Conservation (phyloP, 2,797 vertebrate species). For the Lepus oiostolus region DNA sequence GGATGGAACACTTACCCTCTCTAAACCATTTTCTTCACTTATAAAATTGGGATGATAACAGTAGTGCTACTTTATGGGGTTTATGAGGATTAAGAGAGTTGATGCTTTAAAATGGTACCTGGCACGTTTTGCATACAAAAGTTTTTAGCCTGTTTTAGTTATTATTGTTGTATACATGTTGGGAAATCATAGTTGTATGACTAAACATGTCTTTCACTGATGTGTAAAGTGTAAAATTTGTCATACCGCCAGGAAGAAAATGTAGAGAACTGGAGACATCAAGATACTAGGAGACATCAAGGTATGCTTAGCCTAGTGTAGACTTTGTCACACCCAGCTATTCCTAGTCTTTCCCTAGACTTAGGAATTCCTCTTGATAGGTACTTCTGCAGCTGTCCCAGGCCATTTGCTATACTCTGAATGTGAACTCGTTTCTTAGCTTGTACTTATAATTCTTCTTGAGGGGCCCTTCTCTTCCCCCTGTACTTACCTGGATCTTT, state of each 20-base stretch:
- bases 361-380: not conserved
- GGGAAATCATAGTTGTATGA: not conserved
- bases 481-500: not conserved
- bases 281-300: not conserved
- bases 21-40: not conserved
- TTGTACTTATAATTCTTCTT: not conserved
- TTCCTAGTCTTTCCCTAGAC: not conserved
- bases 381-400: not conserved
- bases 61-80: not conserved
- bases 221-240: not conserved
- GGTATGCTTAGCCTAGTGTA: too few species aligned
- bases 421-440: not conserved
- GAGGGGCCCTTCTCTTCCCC: not conserved
- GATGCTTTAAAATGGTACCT: not conserved
- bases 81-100: not conserved
- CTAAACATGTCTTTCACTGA: not conserved
- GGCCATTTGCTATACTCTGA: accelerated
- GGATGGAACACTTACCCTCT: not conserved
- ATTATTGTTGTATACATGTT: not conserved
- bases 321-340: not conserved
- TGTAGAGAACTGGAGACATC: not conserved
- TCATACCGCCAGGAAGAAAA: not conserved
- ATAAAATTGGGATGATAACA: not conserved
- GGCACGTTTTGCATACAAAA: not conserved
- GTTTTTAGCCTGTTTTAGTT: not conserved